Evolutionary conservation across 2,888 invertebrate genomes (phyloP).

Genomic region (Amphipoea lucens): DNA sequence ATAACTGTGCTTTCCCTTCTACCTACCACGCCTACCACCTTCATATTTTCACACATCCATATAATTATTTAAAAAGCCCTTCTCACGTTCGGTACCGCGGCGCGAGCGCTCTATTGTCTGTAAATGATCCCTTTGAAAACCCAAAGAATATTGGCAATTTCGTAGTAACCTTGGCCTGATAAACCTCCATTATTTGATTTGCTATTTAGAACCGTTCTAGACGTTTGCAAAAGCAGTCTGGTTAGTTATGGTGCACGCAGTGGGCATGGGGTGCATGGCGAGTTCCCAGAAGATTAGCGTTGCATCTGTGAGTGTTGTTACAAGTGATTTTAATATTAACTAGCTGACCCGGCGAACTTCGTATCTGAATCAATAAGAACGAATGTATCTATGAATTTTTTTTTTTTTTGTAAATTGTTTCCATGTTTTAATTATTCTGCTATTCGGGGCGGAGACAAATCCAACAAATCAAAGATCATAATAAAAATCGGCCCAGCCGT

Average conservation of each 20-base stretch:
- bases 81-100: slow-evolving; percentile 72
- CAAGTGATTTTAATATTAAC: background rate
- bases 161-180: slow-evolving; percentile 78
- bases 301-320: slow-evolving; percentile 69
- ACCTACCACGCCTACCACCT: background rate
- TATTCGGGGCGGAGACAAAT: background rate
- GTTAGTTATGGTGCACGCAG: slow-evolving; percentile 71
- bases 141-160: slow-evolving; percentile 62
- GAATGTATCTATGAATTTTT: too few species aligned
- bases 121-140: slow-evolving; percentile 60
- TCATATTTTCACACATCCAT: slow-evolving; percentile 29
- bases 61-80: slow-evolving; percentile 49
- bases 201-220: slow-evolving; percentile 43
- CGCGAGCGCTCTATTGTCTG: slow-evolving; percentile 76
- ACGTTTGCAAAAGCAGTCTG: slow-evolving; percentile 48
- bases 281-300: slow-evolving; percentile 77
- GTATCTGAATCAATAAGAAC: background rate
- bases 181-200: slow-evolving; percentile 60
- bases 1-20: background rate
- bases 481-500: background rate
- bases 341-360: background rate
- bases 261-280: slow-evolving; percentile 83
- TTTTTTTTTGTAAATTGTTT: background rate
- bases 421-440: background rate
- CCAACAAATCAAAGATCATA: too few species aligned